Conservation (phyloP, 1,140 invertebrate genomes). For the Meloidogyne floridensis region DNA sequence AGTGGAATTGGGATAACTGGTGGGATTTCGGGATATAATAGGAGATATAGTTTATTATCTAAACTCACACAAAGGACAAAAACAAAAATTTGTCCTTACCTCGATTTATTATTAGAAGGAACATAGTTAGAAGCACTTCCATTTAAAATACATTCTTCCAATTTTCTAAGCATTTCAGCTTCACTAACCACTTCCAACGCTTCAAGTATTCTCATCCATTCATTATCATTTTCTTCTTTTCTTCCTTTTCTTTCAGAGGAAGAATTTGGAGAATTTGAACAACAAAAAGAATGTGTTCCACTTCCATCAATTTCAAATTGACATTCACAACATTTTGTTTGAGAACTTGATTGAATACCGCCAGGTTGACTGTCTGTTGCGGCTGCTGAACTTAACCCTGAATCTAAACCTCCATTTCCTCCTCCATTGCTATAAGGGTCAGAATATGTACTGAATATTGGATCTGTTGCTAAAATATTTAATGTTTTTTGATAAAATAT, state of each 20-base stretch:
- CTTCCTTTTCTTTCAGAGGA: constrained; percentile 23
- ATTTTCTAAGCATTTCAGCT: constrained; percentile 54
- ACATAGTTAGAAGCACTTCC: constrained; percentile 33
- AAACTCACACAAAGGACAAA: too few relatives aligned
- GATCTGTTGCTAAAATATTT: neutral
- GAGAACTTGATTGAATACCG: neutral
- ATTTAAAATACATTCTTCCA: constrained; percentile 51
- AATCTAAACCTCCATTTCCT: constrained; percentile 45
- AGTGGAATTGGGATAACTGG: neutral
- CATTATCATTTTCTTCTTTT: constrained; percentile 30
- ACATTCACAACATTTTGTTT: constrained; percentile 12
- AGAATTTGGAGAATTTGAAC: constrained; percentile 25
- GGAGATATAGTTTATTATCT: too few relatives aligned
- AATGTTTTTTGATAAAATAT: too few relatives aligned
- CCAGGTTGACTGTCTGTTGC: constrained; percentile 41
- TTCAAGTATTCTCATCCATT: constrained; percentile 53
- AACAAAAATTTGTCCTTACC: neutral
- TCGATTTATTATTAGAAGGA: constrained; percentile 22
- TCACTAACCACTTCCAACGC: constrained; percentile 55
- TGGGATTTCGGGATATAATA: too few relatives aligned
- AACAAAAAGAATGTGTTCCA: constrained; percentile 19
- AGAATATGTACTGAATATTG: neutral
- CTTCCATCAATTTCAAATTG: neutral
- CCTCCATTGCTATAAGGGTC: constrained; percentile 20
- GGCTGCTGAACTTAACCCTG: constrained; percentile 50